Percentiles rank a stretch among this genome's conserved stretches.
phyloP scores from a whole-genome alignment of 2,888 invertebrate species.

The Heteromyza rotundicornis region DNA sequence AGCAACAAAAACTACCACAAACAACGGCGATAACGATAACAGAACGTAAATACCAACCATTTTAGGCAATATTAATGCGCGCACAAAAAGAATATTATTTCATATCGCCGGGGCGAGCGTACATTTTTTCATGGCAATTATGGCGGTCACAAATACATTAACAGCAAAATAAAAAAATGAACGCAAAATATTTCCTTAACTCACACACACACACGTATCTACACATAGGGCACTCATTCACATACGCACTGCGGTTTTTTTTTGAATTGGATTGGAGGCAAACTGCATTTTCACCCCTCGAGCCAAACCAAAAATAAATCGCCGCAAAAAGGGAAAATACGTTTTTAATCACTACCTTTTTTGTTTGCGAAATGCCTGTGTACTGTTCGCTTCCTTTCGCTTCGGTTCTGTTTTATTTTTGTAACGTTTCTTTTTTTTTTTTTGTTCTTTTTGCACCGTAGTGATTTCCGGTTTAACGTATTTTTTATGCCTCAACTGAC shows the following conservation, averaged over 20 bases:
- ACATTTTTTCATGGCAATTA: neutral
- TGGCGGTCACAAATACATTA: neutral
- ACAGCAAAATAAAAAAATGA: neutral
- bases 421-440: too few species aligned
- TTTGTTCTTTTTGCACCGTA: neutral
- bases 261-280: too few species aligned
- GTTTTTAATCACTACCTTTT: constrained; percentile 1
- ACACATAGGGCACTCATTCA: too few species aligned
- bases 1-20: neutral
- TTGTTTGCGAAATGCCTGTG: neutral
- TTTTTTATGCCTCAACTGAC: constrained; percentile 2
- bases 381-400: too few species aligned
- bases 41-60: neutral
- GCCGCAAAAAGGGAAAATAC: neutral
- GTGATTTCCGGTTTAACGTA: neutral
- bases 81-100: neutral
- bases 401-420: too few species aligned
- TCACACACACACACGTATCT: neutral
- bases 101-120: neutral
- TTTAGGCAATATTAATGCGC: neutral
- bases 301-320: neutral
- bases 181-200: neutral
- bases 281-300: neutral
- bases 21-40: neutral
- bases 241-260: neutral